These are phyloP conservation scores for Cephus pulcher DNA, from an alignment of 2,888 invertebrate species.

Conservation along the genomic window DNA sequence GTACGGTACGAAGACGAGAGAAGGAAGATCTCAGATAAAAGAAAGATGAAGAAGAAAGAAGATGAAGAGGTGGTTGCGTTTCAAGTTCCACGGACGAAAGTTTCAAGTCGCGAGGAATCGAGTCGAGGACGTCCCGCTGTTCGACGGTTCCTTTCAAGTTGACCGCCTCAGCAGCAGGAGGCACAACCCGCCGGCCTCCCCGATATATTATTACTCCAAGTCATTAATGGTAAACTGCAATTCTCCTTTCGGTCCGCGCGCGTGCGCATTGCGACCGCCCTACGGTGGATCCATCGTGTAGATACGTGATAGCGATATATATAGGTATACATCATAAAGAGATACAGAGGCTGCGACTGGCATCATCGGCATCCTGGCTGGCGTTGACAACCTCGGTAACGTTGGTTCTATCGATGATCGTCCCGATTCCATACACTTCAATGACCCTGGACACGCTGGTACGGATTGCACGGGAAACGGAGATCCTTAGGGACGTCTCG, in stretches of 20 bases:
- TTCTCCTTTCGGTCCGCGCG: conserved; percentile 43
- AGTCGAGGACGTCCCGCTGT: conserved; percentile 62
- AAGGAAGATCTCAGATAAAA: neutral
- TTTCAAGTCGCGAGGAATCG: conserved; percentile 51
- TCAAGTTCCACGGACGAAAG: conserved; percentile 37
- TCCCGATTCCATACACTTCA: too few relatives aligned
- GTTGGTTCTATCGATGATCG: too few relatives aligned
- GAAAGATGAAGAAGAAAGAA: conserved; percentile 4
- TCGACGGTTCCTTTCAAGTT: conserved; percentile 59
- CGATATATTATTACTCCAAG: conserved; percentile 61
- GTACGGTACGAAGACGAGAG: too few relatives aligned
- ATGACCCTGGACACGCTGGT: too few relatives aligned
- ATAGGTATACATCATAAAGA: too few relatives aligned
- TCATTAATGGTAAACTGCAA: conserved; percentile 64
- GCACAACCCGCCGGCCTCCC: conserved; percentile 46
- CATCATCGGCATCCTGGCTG: too few relatives aligned
- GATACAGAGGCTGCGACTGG: too few relatives aligned
- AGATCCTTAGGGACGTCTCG: neutral
- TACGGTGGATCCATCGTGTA: too few relatives aligned
- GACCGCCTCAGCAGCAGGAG: conserved; percentile 61
- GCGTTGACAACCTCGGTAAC: too few relatives aligned
- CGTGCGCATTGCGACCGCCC: too few relatives aligned
- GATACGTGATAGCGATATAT: too few relatives aligned
- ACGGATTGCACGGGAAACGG: too few relatives aligned
- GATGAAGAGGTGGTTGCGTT: conserved; percentile 23